A percentile compares a stretch with the other conserved stretches of the same genome.
Evolutionary conservation across 2,888 invertebrate genomes (phyloP).

Genomic region (Pheosia gnoma): DNA sequence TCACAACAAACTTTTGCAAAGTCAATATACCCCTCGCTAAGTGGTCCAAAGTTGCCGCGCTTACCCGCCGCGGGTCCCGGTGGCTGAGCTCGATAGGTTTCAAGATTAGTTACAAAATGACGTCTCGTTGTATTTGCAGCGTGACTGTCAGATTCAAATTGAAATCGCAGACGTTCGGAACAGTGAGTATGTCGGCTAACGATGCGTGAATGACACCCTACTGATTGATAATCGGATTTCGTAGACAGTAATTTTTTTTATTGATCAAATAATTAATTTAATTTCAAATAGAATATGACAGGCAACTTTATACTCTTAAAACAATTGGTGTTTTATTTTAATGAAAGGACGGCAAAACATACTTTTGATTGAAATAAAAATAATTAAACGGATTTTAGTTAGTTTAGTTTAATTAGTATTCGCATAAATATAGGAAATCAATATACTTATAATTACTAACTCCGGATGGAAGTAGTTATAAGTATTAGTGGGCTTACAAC

Average conservation of each 20-base stretch:
- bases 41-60: constrained; percentile 2
- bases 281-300: too few relatives aligned
- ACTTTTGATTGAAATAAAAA: too few relatives aligned
- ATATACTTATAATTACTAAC: too few relatives aligned
- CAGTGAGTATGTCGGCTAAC: background rate
- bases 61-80: constrained; percentile 3
- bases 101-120: constrained; percentile 24
- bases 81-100: constrained; percentile 12
- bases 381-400: too few relatives aligned
- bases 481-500: too few relatives aligned
- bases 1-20: background rate
- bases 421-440: too few relatives aligned
- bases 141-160: constrained; percentile 6
- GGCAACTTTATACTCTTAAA: too few relatives aligned
- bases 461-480: too few relatives aligned
- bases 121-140: constrained; percentile 26
- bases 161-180: constrained; percentile 12
- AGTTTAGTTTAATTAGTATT: too few relatives aligned
- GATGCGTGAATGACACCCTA: constrained; percentile 5
- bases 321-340: too few relatives aligned
- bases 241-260: background rate
- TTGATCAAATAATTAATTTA: background rate
- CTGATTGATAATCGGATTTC: constrained; percentile 1
- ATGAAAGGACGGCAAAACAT: too few relatives aligned
- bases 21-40: background rate